Conservation (phyloP, 2,888 invertebrate species). For the Acronicta alni region DNA sequence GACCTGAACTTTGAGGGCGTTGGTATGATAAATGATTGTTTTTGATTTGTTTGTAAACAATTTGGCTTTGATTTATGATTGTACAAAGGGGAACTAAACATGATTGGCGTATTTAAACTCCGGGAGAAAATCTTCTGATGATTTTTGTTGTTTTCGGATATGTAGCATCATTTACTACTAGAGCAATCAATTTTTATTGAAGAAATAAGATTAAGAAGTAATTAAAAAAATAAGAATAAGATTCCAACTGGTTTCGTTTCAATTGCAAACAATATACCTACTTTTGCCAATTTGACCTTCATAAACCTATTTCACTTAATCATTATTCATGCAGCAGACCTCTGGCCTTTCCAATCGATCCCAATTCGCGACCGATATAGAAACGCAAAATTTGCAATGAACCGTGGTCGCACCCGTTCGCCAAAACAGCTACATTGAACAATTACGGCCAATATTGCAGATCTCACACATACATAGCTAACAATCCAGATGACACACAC, state of each 20-base stretch:
- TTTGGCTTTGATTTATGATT: conserved; percentile 15
- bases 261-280: neutral
- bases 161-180: too few species aligned
- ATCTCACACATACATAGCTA: conserved; percentile 58
- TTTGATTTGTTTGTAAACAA: conserved; percentile 46
- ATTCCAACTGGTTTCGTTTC: too few species aligned
- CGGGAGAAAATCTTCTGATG: neutral
- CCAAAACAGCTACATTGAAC: conserved; percentile 75
- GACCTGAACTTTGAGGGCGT: conserved; percentile 29
- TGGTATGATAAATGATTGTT: conserved; percentile 21
- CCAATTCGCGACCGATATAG: conserved; percentile 58
- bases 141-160: neutral
- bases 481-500: conserved; percentile 34
- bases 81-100: conserved; percentile 9
- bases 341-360: conserved; percentile 41
- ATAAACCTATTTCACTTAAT: conserved; percentile 21
- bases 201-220: too few species aligned
- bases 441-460: conserved; percentile 81
- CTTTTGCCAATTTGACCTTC: conserved; percentile 5
- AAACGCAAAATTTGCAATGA: conserved; percentile 42
- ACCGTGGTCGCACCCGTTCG: conserved; percentile 37
- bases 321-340: conserved; percentile 36
- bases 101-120: neutral
- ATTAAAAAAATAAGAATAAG: too few species aligned
- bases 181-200: too few species aligned